Evolutionary conservation across 2,888 invertebrate species (phyloP), one percentile per base, ranked within the genome.

Genomic region (Masnerella sp.): DNA sequence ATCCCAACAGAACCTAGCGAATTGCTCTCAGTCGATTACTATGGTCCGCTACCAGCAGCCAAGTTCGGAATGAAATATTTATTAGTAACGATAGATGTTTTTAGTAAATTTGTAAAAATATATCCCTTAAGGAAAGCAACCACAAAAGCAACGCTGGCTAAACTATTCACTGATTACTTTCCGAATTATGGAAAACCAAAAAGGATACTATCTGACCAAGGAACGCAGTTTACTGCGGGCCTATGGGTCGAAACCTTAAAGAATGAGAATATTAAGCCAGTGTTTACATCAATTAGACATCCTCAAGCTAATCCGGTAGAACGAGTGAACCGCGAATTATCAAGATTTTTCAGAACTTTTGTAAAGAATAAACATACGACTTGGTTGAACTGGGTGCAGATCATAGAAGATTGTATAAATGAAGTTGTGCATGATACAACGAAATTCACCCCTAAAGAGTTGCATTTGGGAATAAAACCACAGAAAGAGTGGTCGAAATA

Each of bases 301-400:
- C 74, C 67, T 0, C 70, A 74, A 8, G 61, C 42, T 0, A 74
- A 74, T 12, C 40, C 54, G 2, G 71, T 68, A 0, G 71, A 75
- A 30, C 34, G 62, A 1, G 58, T 59, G 0, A 74, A 74, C 5
- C 5, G 68, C 1, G 43, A 40, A 12, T 1, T 71, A 1, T 34
- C 34, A 5, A 9, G 7, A 20, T 45, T 47, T 1, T 32, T 47
- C 4, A 11, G 65, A 5, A 65, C 28, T 0, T 12, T 65, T 0
- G 5, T 45, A 0, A 5, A 2, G 5, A 40, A 47, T 9, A 56
- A 40, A 38, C 56, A 47, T 1, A 7, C 18, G 0, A 0, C 30
- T 4, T 45, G 52, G 64, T 9, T 5, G 0, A 47, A 38, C 0
- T 45, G 30, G 17, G 0, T 65, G 11, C 12, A 15, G 0, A 25